Base-by-base conservation (phyloP, 2,888 invertebrate species). In the Heliconius hortense region DNA sequence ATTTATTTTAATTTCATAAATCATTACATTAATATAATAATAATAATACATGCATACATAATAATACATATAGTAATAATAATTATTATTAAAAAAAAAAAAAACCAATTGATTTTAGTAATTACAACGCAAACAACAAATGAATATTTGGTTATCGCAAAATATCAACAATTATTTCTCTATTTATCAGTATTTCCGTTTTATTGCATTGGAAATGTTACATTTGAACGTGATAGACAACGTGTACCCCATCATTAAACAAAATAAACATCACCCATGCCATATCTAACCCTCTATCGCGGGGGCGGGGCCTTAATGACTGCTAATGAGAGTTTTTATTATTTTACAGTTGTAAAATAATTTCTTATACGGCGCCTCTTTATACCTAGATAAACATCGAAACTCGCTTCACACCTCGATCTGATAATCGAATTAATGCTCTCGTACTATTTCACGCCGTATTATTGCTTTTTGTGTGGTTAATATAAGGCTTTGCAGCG, bases 351-450 rank as follows among this genome's bases (percentile, higher is more conserved):
- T 88, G 91, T 94, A 90, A 93, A 93, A 93, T 93, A 92, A 93
- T 93, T 93, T 91, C 92, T 91, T 90, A 89, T 89, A 90, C 87
- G 88, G 89, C 87, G 88, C 91, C 92, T 93, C 92, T 92, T 93
- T 93, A 92, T 91, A 89, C 92, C 89, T 92, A 93, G 94, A 94
- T 93, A 94, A 94, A 93, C 94, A 94, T 94, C 94, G 86, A 91
- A 93, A 92, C 92, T 87, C 93, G 93, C 93, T 94, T 94, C 92
- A 88, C 94, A 93, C 93, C 92, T 93, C 91, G 82, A 93, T 94
- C 94, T 93, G 93, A 93, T 93, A 93, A 93, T 93, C 93, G 93
- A 92, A 93, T 94, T 93, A 93, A 92, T 90, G 86, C 91, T 92
- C 91, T 92, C 87, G 84, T 90, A 92, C 87, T 89, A 91, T 93